Evolutionary conservation across 2,113 vertebrate genomes (phyloP), one percentile per base, ranked within the genome.

Genomic region (Antidorcas marsupialis): DNA sequence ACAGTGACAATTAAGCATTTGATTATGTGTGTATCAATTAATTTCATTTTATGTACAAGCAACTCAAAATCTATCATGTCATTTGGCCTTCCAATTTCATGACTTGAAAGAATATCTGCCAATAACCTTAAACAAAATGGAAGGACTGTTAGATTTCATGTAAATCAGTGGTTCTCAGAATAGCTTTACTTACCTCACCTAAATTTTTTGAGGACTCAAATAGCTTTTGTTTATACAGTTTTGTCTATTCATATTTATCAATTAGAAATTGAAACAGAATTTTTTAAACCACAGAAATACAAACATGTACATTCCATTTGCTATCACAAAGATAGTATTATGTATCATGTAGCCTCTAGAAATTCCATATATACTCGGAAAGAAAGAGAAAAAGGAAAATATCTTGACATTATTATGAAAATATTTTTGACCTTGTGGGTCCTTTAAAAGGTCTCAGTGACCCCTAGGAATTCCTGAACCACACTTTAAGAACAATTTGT

Each of bases 391-490:
- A 95, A 55, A 30, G 8, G 2, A 25, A 87, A 97, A 89, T 47
- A 85, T 60, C 33, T 91, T 62, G 17, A 57, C 52, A 87, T 78
- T 93, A 81, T 88, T 95, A 45, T 64, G 39, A 93, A 97, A 94
- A 88, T 76, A 36, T 62, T 78, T 91, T 90, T 95, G 39, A 94
- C 14, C 17, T 91, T 89, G 60, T 92, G 52, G 45, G 4, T 87
- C 43, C 21, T 27, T 33, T 89, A 16, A 94, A 94, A 87, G 21
- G 5, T 52, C 57, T 94, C 59, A 45, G 5, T 52, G 59, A 96
- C 16, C 43, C 27, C 13, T 28, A 57, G 59, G 43, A 53, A 53
- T 67, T 78, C 5, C 36, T 91, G 23, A 74, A 82, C 23, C n/a
- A 53, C 17, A 36, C 28, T 27, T 74, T 84, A 55, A 85, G 27